Base-by-base conservation (phyloP, 2,113 vertebrate genomes). In the Hippoglossus stenolepis region DNA sequence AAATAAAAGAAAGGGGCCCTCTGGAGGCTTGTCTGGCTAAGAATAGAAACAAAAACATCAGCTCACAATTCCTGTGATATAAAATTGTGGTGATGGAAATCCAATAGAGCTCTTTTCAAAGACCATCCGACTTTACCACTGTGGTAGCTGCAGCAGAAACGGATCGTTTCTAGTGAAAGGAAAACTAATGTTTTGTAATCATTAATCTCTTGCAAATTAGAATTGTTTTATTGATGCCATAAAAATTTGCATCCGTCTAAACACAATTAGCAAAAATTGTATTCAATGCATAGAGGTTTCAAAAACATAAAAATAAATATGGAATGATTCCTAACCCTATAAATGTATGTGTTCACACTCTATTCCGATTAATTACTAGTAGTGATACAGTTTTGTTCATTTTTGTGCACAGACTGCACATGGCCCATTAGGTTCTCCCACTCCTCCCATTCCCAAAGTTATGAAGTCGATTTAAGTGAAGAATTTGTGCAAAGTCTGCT, bases 41-140 rank as follows among this genome's bases (percentile, higher is more conserved):
- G 74, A 90, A 93, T 84, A 88, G 87, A 83, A 87, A 74, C 78
- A 7, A 31, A 31, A 31, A 31, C 31, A 31, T 31, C 31, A 79
- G 54, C 71, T 77, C 31, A 28, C 65, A 85, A 74, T 87, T 70
- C 80, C 59, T 82, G 54, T 70, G 68, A 90, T 64, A 82, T 59
- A 82, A 78, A 90, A 87, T 2, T 51, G 18, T 45, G 53, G 45
- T 65, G 71, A 81, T 58, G 73, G 59, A 51, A 91, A 87, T 47
- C n/a, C 58, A 85, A 87, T 68, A 70, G 59, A 75, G 54, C 53
- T 35, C n/a, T 23, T 83, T 88, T 88, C 79, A 89, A 85, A 87
- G 78, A 79, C 31, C 62, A 69, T 63, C 45, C 20, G 11, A 59
- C 51, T 77, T 31, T 73, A 58, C n/a, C 28, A 28, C 28, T 69